These are phyloP conservation scores for Saguinus imperator DNA, from an alignment of 2,113 vertebrate genomes.

Conservation along the genomic window DNA sequence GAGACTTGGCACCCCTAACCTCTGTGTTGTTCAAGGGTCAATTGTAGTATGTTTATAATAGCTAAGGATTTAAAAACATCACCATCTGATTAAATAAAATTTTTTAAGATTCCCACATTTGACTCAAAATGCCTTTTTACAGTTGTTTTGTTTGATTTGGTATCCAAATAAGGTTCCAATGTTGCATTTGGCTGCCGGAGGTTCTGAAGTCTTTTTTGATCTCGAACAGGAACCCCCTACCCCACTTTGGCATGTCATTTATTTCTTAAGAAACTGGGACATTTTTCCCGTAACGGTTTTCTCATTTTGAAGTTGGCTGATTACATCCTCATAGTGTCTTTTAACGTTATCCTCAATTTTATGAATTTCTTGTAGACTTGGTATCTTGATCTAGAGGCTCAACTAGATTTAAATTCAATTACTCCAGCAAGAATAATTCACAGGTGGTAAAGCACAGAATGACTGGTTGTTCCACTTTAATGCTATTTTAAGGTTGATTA, in stretches of 20 bases:
- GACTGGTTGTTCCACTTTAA: background rate
- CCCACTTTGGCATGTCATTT: conserved; percentile 1
- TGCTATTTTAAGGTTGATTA: conserved; percentile 8
- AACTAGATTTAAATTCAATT: background rate
- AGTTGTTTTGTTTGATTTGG: conserved; percentile 19
- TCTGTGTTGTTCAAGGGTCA: background rate
- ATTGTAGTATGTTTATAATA: conserved; percentile 4
- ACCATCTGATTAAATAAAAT: background rate
- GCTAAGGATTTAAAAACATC: background rate
- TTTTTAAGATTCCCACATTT: background rate
- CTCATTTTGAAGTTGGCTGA: conserved; percentile 28
- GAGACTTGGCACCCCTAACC: background rate
- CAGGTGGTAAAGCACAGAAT: background rate
- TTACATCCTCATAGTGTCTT: background rate
- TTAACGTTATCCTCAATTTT: conserved; percentile 2
- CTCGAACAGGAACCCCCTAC: accelerated
- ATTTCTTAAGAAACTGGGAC: conserved; percentile 24
- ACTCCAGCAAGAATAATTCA: conserved; percentile 47
- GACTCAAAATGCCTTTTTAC: background rate
- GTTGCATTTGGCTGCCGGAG: background rate
- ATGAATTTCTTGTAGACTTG: background rate
- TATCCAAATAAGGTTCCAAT: background rate
- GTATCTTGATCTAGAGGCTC: background rate
- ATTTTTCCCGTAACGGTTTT: background rate
- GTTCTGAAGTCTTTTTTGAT: background rate